These are phyloP conservation scores for Criorhina ranunculi DNA, from an alignment of 2,888 invertebrate species.

Conservation along the genomic window DNA sequence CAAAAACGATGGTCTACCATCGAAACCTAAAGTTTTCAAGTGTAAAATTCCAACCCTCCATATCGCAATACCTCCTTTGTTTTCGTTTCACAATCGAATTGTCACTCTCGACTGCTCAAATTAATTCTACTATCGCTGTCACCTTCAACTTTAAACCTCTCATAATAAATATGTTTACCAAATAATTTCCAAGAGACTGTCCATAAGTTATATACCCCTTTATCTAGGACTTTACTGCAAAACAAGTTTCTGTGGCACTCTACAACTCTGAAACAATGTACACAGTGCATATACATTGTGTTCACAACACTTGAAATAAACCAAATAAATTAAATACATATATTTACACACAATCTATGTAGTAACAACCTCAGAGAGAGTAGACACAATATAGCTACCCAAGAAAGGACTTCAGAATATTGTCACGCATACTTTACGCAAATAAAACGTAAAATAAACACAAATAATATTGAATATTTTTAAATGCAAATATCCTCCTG, in stretches of 20 bases:
- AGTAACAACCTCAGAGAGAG: neutral
- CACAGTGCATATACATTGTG: neutral
- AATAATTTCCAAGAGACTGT: neutral
- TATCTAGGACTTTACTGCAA: neutral
- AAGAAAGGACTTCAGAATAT: conserved; percentile 40
- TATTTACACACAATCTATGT: neutral
- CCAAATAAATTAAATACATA: neutral
- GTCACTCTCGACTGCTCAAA: too few species aligned
- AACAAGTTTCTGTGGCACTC: conserved; percentile 2
- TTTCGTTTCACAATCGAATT: too few species aligned
- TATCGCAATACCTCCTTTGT: too few species aligned
- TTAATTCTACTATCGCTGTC: too few species aligned
- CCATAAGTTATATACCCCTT: neutral
- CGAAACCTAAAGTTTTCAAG: too few species aligned
- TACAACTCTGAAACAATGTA: conserved; percentile 10
- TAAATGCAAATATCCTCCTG: conserved; percentile 54
- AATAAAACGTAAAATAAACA: conserved; percentile 63
- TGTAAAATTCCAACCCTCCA: too few species aligned
- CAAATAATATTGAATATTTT: conserved; percentile 72
- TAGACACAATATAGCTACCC: conserved; percentile 1
- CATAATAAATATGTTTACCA: neutral
- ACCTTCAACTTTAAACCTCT: neutral
- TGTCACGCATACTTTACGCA: conserved; percentile 68
- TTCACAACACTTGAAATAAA: neutral
- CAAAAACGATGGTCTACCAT: too few species aligned